Conservation (phyloP, 2,797 vertebrate genomes). For the Merluccius polli region DNA sequence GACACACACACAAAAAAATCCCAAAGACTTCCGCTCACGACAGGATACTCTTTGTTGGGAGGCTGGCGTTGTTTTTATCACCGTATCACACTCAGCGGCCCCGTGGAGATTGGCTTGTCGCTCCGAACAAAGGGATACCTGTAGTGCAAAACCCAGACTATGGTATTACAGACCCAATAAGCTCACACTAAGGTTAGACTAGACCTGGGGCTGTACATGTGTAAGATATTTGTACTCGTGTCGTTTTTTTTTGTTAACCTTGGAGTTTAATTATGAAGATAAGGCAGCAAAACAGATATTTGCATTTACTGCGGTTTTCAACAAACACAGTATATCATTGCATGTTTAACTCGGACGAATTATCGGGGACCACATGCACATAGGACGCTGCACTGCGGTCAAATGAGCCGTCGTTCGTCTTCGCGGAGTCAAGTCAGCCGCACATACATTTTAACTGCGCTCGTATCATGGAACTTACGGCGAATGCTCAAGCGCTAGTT, state of each 20-base stretch:
- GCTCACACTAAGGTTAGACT: neutral
- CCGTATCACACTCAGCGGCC: neutral
- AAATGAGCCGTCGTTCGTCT: too few species aligned
- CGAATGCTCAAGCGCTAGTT: too few species aligned
- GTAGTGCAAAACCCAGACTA: neutral
- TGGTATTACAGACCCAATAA: neutral
- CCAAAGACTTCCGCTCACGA: conserved; percentile 61
- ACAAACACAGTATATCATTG: neutral
- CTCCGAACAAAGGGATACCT: neutral
- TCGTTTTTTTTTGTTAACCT: neutral
- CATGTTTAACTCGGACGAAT: neutral
- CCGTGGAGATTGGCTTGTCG: neutral
- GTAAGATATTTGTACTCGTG: neutral
- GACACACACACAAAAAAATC: conserved; percentile 21
- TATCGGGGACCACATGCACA: neutral
- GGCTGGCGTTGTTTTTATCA: conserved; percentile 13
- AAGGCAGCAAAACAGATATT: neutral
- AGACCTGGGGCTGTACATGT: neutral
- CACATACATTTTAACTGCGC: too few species aligned
- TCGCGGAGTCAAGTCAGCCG: too few species aligned
- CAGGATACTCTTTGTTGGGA: conserved; percentile 39
- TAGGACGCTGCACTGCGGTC: too few species aligned
- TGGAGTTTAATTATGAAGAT: neutral
- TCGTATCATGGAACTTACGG: too few species aligned
- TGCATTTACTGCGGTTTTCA: too few species aligned